Percentiles rank a stretch among this genome's conserved stretches.
phyloP scores from a whole-genome alignment of 2,797 vertebrate genomes.

The Amniataba percoides region DNA sequence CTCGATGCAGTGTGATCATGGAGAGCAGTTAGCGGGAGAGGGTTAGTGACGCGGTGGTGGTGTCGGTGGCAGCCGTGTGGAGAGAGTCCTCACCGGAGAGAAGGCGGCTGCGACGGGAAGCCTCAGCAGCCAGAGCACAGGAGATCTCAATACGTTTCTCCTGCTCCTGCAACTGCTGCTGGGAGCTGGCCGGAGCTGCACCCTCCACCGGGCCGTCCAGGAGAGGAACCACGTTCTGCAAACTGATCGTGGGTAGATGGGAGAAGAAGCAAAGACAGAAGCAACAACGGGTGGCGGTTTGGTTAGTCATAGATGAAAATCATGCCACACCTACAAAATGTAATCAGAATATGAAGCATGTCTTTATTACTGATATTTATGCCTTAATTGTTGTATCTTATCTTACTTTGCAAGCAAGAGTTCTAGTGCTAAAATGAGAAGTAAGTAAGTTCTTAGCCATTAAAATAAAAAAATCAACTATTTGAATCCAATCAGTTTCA shows the following conservation, averaged over 20 bases:
- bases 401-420: neutral
- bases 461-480: too few species aligned
- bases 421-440: neutral
- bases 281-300: neutral
- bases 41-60: neutral
- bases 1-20: neutral
- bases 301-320: neutral
- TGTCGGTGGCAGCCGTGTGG: conserved; percentile 6
- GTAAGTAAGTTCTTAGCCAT: neutral
- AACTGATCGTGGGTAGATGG: conserved; percentile 73
- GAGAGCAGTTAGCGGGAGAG: neutral
- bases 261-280: neutral
- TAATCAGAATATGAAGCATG: neutral
- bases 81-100: conserved; percentile 90
- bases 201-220: conserved; percentile 90
- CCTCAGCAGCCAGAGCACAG: conserved; percentile 94
- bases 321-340: neutral
- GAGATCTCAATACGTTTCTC: conserved; percentile 98
- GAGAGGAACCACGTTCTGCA: conserved; percentile 94
- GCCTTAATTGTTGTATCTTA: neutral
- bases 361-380: neutral
- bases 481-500: too few species aligned
- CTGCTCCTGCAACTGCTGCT: conserved; percentile 95
- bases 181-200: conserved; percentile 83
- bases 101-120: conserved; percentile 94